phyloP scores from a whole-genome alignment of 2,888 invertebrate species.

The Dione vanillae region DNA sequence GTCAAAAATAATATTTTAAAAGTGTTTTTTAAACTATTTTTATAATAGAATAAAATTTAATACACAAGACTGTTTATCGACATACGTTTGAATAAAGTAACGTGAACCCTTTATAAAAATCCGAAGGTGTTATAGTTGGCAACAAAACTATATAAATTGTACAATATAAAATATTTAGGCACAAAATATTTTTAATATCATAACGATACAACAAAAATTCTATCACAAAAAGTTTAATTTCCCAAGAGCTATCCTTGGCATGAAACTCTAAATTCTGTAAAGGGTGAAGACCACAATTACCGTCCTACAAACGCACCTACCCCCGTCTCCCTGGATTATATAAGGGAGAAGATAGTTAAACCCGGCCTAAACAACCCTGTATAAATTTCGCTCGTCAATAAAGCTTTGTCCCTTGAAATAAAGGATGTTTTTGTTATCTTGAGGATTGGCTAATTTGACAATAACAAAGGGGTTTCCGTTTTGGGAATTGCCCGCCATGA shows the following conservation, averaged over 20 bases:
- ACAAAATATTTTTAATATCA: background rate
- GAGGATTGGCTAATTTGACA: slow-evolving; percentile 85
- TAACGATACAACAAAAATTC: slow-evolving; percentile 26
- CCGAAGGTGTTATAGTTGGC: background rate
- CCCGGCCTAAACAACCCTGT: slow-evolving; percentile 63
- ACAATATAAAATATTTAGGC: background rate
- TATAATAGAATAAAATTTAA: no score
- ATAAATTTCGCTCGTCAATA: slow-evolving; percentile 81
- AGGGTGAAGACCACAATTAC: slow-evolving; percentile 50
- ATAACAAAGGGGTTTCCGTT: slow-evolving; percentile 81
- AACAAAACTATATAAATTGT: background rate
- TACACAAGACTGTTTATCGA: background rate
- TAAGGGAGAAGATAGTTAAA: slow-evolving; percentile 78
- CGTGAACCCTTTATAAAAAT: background rate
- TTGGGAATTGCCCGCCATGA: slow-evolving; percentile 71
- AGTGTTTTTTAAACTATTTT: no score
- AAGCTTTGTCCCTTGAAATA: slow-evolving; percentile 77
- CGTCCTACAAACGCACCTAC: slow-evolving; percentile 47
- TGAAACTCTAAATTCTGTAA: slow-evolving; percentile 45
- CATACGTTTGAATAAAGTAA: background rate
- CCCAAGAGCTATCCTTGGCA: slow-evolving; percentile 44
- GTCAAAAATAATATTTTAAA: no score
- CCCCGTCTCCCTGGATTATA: slow-evolving; percentile 64
- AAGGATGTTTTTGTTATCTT: slow-evolving; percentile 84
- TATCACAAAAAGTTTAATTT: slow-evolving; percentile 37